Base-by-base conservation (phyloP, 2,888 invertebrate species). In the Lycaena phlaeas region DNA sequence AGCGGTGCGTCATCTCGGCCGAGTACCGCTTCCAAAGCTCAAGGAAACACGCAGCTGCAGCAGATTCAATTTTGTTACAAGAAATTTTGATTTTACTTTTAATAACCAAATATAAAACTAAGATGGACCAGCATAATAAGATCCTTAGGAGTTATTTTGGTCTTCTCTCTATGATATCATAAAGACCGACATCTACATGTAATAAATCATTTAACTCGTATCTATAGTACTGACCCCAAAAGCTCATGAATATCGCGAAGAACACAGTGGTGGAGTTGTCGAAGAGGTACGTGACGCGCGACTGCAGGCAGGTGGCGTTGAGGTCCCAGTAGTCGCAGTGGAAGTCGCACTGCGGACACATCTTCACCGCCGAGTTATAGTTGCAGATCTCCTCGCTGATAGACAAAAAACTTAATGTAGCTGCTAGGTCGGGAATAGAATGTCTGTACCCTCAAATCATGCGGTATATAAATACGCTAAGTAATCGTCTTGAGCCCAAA, bases 21-120 rank as follows among this genome's bases (percentile, higher is more conserved):
- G 96, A 95, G 69, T 96, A 97, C 12, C 97, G 88, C 77, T 97
- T 98, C 98, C 98, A 98, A 46, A 96, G 81, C 76, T 98, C 98
- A 62, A 97, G 79, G 85, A 98, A 98, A 53, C 95, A 87, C 0
- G 96, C 91, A 52, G 93, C 94, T 92, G 58, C 5, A 46, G 15
- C 18, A 14, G 39, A 30, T 31, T 36, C 22, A 36, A 38, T 9
- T n/a, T n/a, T n/a, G n/a, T n/a, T n/a, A n/a, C n/a, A n/a, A n/a
- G n/a, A n/a, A n/a, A n/a, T n/a, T n/a, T n/a, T n/a, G n/a, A n/a
- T n/a, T n/a, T n/a, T n/a, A n/a, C n/a, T n/a, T n/a, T n/a, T n/a
- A n/a, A n/a, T n/a, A n/a, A n/a, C n/a, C n/a, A n/a, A n/a, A n/a
- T n/a, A n/a, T n/a, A n/a, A n/a, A n/a, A n/a, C n/a, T n/a, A n/a